Evolutionary conservation across 2,797 vertebrate species (phyloP), one percentile per base, ranked within the genome.

Genomic region (Pterois miles): DNA sequence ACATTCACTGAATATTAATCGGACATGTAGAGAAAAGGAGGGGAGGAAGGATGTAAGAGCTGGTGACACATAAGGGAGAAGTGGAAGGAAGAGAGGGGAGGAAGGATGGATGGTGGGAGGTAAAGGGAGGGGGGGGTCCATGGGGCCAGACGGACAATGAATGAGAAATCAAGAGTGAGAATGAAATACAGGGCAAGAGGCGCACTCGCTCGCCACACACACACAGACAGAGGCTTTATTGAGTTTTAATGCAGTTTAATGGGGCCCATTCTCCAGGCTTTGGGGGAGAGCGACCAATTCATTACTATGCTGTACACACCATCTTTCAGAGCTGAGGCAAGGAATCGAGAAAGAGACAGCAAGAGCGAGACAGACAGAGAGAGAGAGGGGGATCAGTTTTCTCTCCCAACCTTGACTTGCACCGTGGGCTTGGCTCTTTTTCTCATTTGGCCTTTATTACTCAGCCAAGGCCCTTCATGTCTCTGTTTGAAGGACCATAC

Each of bases 241-340:
- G 91, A 94, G 87, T 91, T 92, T 94, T 94, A 95, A 94, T 94
- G 88, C 93, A 92, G 89, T 94, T 94, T 94, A 94, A 94, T 94
- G 89, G 90, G 82, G 69, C 83, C 88, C 81, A 90, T 93, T 93
- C 90, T 91, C 40, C 60, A 82, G 85, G 68, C 90, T 88, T 78
- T 76, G 71, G 89, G 84, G 76, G 78, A 89, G 83, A 88, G 87
- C 76, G 71, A 90, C 83, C 80, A 84, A 92, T 91, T 92, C 91
- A 94, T 95, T 94, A 87, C 76, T 90, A 93, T 93, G 91, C 89
- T 76, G 83, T 81, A 86, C 88, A 92, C 87, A 87, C 80, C 81
- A 76, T 86, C 85, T 83, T 86, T 82, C 79, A 76, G 71, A 90
- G 87, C 77, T 80, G 76, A 88, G 74, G 86, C 84, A 81, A 74